Conservation (phyloP, 2,888 invertebrate genomes). For the Bombylius discolor region DNA sequence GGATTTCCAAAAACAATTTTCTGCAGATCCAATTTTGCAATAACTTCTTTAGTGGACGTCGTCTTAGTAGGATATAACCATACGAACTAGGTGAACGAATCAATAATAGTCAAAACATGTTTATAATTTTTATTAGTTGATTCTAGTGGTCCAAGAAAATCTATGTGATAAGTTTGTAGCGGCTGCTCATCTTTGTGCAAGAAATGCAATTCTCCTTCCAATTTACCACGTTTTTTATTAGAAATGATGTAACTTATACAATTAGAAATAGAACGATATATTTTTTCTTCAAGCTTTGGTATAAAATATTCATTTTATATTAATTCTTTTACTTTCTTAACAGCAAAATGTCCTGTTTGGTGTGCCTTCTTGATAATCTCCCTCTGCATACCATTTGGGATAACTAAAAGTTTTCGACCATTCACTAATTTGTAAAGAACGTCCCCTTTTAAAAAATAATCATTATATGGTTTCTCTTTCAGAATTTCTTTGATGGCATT, state of each 20-base stretch:
- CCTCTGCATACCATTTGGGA: slow-evolving; percentile 7
- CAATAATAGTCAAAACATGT: not conserved
- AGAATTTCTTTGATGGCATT: too few relatives aligned
- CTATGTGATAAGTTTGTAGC: not conserved
- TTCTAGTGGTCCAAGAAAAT: not conserved
- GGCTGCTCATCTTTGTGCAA: not conserved
- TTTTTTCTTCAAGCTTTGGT: not conserved
- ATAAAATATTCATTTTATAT: not conserved
- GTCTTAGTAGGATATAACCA: not conserved
- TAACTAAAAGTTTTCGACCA: not conserved
- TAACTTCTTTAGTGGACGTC: not conserved
- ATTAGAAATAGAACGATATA: not conserved
- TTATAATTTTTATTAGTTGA: not conserved
- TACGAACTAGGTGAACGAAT: not conserved
- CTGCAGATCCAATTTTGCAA: too few relatives aligned
- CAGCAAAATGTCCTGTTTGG: slow-evolving; percentile 7
- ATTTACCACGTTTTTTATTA: slow-evolving; percentile 6
- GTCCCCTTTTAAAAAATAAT: not conserved
- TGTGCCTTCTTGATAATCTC: slow-evolving; percentile 6
- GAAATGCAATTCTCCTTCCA: not conserved
- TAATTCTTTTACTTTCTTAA: not conserved
- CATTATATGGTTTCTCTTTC: not conserved
- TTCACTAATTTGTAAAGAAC: not conserved
- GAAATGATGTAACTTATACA: not conserved
- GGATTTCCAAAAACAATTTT: too few relatives aligned